Evolutionary conservation across 2,797 vertebrate genomes (phyloP).

Genomic region (Falco concolor): DNA sequence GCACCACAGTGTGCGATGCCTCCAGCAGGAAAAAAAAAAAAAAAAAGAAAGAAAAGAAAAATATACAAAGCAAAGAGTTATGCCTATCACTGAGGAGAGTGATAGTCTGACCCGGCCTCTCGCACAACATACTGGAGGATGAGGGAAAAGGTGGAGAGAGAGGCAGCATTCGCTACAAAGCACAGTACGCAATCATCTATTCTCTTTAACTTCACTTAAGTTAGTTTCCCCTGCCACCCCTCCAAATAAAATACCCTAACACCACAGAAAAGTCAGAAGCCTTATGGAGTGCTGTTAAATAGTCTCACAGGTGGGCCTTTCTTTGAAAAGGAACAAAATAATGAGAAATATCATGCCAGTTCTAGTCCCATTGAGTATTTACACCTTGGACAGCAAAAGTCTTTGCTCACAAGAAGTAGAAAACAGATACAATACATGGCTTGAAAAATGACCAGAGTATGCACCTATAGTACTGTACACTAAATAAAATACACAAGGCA

Average conservation of each 20-base stretch:
- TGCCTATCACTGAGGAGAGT: slow-evolving; percentile 77
- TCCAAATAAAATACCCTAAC: slow-evolving; percentile 71
- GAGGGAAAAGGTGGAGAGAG: slow-evolving; percentile 65
- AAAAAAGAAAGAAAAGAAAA: slow-evolving; percentile 37
- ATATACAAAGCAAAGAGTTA: slow-evolving; percentile 83
- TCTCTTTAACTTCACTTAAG: slow-evolving; percentile 68
- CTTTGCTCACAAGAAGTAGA: slow-evolving; percentile 86
- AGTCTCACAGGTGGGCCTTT: slow-evolving; percentile 78
- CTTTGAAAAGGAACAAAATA: slow-evolving; percentile 76
- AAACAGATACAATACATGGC: slow-evolving; percentile 87
- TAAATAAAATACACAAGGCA: slow-evolving; percentile 88
- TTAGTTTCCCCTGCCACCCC: slow-evolving; percentile 74
- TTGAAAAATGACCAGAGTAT: slow-evolving; percentile 82
- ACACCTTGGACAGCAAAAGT: slow-evolving; percentile 95
- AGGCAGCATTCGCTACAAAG: slow-evolving; percentile 79
- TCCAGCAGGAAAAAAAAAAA: slow-evolving; percentile 76
- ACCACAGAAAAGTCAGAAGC: slow-evolving; percentile 68
- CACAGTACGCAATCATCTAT: slow-evolving; percentile 77
- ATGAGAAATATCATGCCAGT: slow-evolving; percentile 88
- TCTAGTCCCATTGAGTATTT: slow-evolving; percentile 91
- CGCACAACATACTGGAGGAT: slow-evolving; percentile 78
- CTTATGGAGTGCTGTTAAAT: slow-evolving; percentile 87
- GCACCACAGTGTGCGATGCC: slow-evolving; percentile 90
- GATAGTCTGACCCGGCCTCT: slow-evolving; percentile 77
- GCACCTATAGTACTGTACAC: slow-evolving; percentile 91